Conservation (phyloP, 1,140 invertebrate genomes). For the Apis cerana region DNA sequence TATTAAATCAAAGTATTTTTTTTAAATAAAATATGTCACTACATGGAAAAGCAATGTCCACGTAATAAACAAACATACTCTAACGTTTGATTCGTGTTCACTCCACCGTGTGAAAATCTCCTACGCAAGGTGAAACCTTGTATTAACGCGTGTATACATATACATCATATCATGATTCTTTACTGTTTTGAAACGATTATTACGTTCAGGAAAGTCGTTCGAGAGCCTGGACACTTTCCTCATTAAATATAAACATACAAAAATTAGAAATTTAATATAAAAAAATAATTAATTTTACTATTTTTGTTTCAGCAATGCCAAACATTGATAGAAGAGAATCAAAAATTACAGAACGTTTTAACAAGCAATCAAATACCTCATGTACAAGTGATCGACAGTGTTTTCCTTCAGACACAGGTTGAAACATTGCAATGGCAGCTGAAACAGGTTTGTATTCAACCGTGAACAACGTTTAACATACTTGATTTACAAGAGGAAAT, state of each 20-base stretch:
- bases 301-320: constrained; percentile 81
- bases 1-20: neutral
- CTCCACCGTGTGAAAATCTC: constrained; percentile 51
- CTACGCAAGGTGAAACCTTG: constrained; percentile 50
- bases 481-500: constrained; percentile 27
- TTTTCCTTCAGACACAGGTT: constrained; percentile 87
- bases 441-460: constrained; percentile 85
- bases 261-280: neutral
- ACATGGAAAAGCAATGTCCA: neutral
- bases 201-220: constrained; percentile 23
- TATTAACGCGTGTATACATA: constrained; percentile 16
- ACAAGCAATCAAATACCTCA: constrained; percentile 65
- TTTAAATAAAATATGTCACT: neutral
- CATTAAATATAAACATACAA: neutral
- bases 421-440: constrained; percentile 91
- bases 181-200: constrained; percentile 26
- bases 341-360: constrained; percentile 77
- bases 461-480: constrained; percentile 25
- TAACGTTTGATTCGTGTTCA: constrained; percentile 33
- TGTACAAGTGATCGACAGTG: constrained; percentile 83
- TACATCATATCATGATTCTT: neutral
- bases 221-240: constrained; percentile 2
- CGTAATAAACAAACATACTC: constrained; percentile 21
- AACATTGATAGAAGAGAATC: constrained; percentile 80
- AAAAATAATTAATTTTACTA: constrained; percentile 7